Evolutionary conservation across 2,888 invertebrate species (phyloP).

Genomic region (Biston stratarius): DNA sequence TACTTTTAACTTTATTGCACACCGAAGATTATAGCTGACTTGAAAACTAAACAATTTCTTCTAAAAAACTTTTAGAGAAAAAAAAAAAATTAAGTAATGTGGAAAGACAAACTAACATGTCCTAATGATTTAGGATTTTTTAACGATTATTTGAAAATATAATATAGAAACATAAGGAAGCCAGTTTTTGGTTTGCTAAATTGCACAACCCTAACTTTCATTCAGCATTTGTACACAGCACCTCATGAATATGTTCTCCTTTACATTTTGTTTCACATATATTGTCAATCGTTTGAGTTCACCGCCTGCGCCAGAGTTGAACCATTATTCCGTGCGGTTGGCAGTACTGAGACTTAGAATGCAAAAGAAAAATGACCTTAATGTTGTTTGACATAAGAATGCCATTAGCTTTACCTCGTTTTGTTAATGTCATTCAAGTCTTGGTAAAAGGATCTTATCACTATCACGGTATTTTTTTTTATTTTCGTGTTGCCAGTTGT

Average conservation of each 20-base stretch:
- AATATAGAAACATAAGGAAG: too few relatives aligned
- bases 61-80: too few relatives aligned
- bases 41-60: too few relatives aligned
- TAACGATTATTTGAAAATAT: too few relatives aligned
- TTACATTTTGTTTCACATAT: conserved; percentile 72
- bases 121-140: too few relatives aligned
- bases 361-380: conserved; percentile 18
- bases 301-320: conserved; percentile 66
- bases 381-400: background rate
- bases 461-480: conserved; percentile 10
- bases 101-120: too few relatives aligned
- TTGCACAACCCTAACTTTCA: conserved; percentile 51
- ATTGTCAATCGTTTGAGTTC: conserved; percentile 71
- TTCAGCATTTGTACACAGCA: conserved; percentile 60
- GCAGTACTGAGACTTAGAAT: conserved; percentile 34
- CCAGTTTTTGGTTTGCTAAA: background rate
- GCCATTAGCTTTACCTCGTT: background rate
- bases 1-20: too few relatives aligned
- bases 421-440: background rate
- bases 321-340: conserved; percentile 48
- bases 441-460: conserved; percentile 32
- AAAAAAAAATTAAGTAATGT: background rate
- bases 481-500: conserved; percentile 36
- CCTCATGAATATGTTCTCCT: conserved; percentile 77
- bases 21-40: too few relatives aligned